Evolutionary conservation across 2,797 vertebrate genomes (phyloP), one percentile per base, ranked within the genome.

Genomic region (Lacerta bilineata): DNA sequence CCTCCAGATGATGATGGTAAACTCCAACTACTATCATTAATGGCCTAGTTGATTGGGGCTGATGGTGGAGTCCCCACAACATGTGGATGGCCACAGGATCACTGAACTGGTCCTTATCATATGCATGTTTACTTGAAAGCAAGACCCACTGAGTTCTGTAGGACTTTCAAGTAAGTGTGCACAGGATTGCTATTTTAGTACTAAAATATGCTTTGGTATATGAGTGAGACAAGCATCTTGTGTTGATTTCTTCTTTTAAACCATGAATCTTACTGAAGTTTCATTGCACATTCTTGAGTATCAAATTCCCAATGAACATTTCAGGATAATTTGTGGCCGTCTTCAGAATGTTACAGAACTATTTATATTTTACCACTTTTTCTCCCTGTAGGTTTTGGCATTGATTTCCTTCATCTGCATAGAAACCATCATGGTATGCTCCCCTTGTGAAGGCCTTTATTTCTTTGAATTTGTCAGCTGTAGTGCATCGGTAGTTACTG

Each of bases 401-500:
- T 95, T 99, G 90, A 97, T 98, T 1, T 97, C 97, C 0, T 99
- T 99, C 96, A 98, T 99, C 97, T 99, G 98, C 97, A 99, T 99
- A 79, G 99, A 99, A 97, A 99, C 98, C 29, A 98, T 99, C 95
- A 99, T 98, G 98, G 96, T 98, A 95, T 99, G 99, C 84, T 97
- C 98, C 55, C 98, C 98, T 0, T 99, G 99, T 0, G 98, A 98
- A 93, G 98, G 98, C 50, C 97, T 99, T 91, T 99, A 99, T 96
- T 99, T 99, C 95, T 99, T 99, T 8, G 99, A 99, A 97, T 99
- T 99, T 90, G 99, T 99, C 92, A 99, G 99, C 98, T 99, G 99
- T 94, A 99, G 98, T 90, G 98, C 98, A 3, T 98, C 98, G 46
- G 98, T 99, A 94, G 98, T 99, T 93, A 99, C 99, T 0, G 98